Conservation (phyloP, 2,797 vertebrate species). For the Orestias chungarensis region DNA sequence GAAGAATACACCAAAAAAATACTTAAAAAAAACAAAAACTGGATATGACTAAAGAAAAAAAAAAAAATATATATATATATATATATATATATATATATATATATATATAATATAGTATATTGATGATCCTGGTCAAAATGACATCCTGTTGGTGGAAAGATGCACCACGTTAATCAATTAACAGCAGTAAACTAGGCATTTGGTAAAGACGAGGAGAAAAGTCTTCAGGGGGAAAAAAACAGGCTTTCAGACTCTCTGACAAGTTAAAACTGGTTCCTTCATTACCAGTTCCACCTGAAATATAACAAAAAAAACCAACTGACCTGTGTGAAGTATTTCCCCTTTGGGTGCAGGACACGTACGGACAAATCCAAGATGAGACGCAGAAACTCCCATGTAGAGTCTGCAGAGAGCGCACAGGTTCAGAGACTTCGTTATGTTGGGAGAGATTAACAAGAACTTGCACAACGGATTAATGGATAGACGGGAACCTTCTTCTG, state of each 20-base stretch:
- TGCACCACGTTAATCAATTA: too few species aligned
- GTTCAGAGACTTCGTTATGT: neutral
- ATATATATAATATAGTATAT: too few species aligned
- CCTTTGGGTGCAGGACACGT: constrained; percentile 91
- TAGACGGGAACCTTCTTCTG: constrained; percentile 88
- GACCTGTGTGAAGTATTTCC: constrained; percentile 98
- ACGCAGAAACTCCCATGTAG: constrained; percentile 95
- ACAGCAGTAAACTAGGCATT: too few species aligned
- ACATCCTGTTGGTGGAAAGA: too few species aligned
- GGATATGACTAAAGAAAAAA: too few species aligned
- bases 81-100: too few species aligned
- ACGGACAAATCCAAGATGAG: constrained; percentile 97
- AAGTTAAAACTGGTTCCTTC: too few species aligned
- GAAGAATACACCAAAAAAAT: too few species aligned
- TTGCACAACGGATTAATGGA: neutral
- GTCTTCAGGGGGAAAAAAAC: neutral
- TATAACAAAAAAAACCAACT: constrained; percentile 11
- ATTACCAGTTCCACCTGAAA: neutral
- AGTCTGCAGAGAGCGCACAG: constrained; percentile 78
- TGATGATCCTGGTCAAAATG: too few species aligned
- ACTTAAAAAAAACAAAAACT: too few species aligned
- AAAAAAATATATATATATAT: too few species aligned
- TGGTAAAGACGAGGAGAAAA: too few species aligned
- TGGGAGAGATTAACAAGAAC: neutral
- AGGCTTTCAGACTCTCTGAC: neutral